phyloP scores from a whole-genome alignment of 2,797 vertebrate genomes.

The Phylloscopus collybita region DNA sequence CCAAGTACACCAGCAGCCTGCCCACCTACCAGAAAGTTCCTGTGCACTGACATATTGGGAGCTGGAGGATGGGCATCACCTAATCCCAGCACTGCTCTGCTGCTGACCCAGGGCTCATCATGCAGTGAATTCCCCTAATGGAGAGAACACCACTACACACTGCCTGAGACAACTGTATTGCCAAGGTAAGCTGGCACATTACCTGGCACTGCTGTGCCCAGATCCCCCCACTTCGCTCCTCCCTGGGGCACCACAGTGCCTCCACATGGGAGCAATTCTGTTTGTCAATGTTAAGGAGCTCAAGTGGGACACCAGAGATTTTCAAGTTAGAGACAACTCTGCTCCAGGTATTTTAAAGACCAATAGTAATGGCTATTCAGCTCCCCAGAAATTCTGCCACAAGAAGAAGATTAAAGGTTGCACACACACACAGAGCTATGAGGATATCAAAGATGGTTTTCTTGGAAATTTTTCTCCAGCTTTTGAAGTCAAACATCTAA shows the following conservation, averaged over 20 bases:
- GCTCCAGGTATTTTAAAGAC: not conserved
- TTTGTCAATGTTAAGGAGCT: not conserved
- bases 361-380: not conserved
- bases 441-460: not conserved
- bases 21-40: not conserved
- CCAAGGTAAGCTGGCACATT: not conserved
- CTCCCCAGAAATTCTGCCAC: not conserved
- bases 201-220: not conserved
- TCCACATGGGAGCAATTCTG: not conserved
- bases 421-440: not conserved
- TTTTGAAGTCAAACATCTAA: slow-evolving; percentile 11
- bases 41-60: not conserved
- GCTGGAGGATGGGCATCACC: not conserved
- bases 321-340: not conserved
- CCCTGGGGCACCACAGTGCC: not conserved
- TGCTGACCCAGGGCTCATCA: not conserved
- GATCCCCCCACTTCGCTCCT: not conserved
- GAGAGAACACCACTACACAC: not conserved
- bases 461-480: not conserved
- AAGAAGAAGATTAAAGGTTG: not conserved
- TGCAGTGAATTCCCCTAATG: accelerated
- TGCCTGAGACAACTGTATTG: accelerated
- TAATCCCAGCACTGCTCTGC: not conserved
- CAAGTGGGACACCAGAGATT: not conserved
- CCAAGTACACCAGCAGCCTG: not conserved